phyloP scores from a whole-genome alignment of 2,888 invertebrate genomes.

The Tineola bisselliella region DNA sequence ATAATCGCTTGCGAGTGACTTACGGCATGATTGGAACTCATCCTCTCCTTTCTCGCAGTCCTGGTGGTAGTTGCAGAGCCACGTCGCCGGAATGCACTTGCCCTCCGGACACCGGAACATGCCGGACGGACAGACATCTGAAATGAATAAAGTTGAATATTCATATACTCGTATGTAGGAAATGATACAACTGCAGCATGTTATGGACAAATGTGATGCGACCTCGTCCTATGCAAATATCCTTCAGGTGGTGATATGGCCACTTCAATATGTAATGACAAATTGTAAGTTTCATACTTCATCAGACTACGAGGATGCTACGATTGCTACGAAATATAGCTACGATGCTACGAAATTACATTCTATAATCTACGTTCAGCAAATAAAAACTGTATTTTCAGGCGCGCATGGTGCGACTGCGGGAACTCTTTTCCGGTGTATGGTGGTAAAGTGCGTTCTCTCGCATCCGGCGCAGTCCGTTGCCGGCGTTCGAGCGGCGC shows the following conservation, averaged over 20 bases:
- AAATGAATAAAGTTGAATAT: neutral
- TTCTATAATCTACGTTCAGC: no score
- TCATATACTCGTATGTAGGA: no score
- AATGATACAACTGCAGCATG: no score
- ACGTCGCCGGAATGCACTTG: conserved; percentile 84
- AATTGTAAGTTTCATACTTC: no score
- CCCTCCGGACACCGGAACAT: conserved; percentile 87
- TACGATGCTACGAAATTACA: no score
- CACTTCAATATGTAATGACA: no score
- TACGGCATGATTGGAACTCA: conserved; percentile 90
- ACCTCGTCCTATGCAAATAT: no score
- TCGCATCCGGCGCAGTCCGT: neutral
- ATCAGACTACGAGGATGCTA: no score
- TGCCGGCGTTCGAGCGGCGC: neutral
- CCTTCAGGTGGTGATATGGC: no score
- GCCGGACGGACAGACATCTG: conserved; percentile 72
- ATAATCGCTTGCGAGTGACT: conserved; percentile 52
- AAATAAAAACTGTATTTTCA: neutral
- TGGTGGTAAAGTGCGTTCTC: neutral
- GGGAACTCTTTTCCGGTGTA: no score
- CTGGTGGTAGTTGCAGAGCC: conserved; percentile 94
- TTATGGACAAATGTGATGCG: no score
- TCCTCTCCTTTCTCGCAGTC: conserved; percentile 95
- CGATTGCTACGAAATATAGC: no score
- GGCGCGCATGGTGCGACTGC: neutral